Evolutionary conservation across 2,797 vertebrate species (phyloP).

Genomic region (Poeciliopsis turneri): DNA sequence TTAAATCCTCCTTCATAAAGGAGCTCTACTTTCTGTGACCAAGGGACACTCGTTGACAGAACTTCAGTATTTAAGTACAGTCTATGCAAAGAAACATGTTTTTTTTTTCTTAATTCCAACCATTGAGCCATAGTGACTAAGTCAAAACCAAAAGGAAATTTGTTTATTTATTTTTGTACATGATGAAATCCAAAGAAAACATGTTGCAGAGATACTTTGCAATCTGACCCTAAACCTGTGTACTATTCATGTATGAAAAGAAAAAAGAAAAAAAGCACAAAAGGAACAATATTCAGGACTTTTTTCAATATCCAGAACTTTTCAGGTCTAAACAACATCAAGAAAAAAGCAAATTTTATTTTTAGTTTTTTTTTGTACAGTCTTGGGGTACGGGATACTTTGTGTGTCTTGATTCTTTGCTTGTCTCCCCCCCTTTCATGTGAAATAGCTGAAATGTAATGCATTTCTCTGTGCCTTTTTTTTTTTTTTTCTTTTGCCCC

Average conservation of each 20-base stretch:
- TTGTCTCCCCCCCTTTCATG: slow-evolving; percentile 52
- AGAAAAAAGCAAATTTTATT: slow-evolving; percentile 67
- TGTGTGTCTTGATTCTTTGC: slow-evolving; percentile 69
- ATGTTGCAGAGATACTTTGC: slow-evolving; percentile 70
- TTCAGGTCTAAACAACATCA: slow-evolving; percentile 37
- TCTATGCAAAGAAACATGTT: slow-evolving; percentile 62
- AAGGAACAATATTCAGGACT: slow-evolving; percentile 77
- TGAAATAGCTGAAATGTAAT: slow-evolving; percentile 52
- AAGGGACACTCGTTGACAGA: slow-evolving; percentile 71
- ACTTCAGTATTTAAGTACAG: slow-evolving; percentile 81
- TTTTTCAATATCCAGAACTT: slow-evolving; percentile 56
- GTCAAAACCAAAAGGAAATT: slow-evolving; percentile 77
- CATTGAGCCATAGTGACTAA: slow-evolving; percentile 83
- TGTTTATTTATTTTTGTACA: slow-evolving; percentile 81
- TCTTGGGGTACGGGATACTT: slow-evolving; percentile 75
- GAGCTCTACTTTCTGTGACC: slow-evolving; percentile 74
- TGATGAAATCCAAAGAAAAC: slow-evolving; percentile 79
- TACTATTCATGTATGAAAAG: slow-evolving; percentile 73
- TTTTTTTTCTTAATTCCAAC: slow-evolving; percentile 58
- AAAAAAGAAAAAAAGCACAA: slow-evolving; percentile 78
- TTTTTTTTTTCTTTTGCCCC: slow-evolving; percentile 15
- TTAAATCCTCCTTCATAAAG: slow-evolving; percentile 65
- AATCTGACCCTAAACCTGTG: slow-evolving; percentile 81
- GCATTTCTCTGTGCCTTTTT: slow-evolving; percentile 11
- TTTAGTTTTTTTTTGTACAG: slow-evolving; percentile 43